Evolutionary conservation across 92 coral and sea anemone genomes (phyloP).

Genomic region (Porites evermanni): DNA sequence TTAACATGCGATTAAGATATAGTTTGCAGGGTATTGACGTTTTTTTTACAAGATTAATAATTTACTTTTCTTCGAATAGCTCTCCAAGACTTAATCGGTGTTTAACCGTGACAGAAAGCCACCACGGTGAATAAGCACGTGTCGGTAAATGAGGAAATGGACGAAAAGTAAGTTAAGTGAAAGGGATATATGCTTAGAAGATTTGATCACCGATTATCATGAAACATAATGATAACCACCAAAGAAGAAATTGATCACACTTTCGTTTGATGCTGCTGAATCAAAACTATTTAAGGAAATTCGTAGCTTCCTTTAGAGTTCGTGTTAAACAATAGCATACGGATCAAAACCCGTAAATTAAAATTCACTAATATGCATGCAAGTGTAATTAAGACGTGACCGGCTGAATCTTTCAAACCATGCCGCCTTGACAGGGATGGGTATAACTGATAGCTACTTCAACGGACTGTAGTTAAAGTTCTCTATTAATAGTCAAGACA

Average conservation of each 20-base stretch:
- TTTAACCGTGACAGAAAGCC: not conserved
- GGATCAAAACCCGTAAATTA: conserved; percentile 11
- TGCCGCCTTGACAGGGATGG: not conserved
- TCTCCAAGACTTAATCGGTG: not conserved
- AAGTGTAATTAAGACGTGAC: not conserved
- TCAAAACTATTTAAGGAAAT: not conserved
- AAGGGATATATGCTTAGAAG: not conserved
- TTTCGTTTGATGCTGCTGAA: not conserved
- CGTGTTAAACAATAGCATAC: conserved; percentile 11
- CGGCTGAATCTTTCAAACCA: not conserved
- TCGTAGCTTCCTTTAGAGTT: not conserved
- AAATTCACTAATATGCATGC: conserved; percentile 13
- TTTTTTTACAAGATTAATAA: too few relatives aligned
- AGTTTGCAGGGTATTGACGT: too few relatives aligned
- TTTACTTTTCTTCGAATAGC: too few relatives aligned
- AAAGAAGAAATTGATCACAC: not conserved
- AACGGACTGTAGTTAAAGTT: not conserved
- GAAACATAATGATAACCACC: not conserved
- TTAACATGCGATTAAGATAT: too few relatives aligned
- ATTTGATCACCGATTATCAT: not conserved
- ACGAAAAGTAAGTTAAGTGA: not conserved
- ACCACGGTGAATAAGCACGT: not conserved
- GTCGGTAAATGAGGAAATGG: not conserved
- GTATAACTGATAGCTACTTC: too few relatives aligned
- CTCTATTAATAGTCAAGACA: not conserved